Evolutionary conservation across 2,888 invertebrate genomes (phyloP).

Genomic region (Trachelus troglodyta): DNA sequence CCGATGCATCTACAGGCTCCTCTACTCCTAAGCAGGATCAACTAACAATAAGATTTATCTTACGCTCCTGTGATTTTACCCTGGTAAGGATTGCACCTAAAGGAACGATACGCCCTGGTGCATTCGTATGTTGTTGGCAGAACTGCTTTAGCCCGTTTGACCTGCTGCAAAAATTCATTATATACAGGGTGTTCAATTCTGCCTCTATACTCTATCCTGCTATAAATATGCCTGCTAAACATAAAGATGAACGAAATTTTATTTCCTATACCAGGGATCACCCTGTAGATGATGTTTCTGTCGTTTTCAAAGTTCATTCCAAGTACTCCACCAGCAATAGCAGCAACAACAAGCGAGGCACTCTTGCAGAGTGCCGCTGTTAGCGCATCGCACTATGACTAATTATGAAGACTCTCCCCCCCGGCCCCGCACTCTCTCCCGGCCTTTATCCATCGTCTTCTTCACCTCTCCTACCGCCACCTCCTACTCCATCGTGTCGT

Average conservation of each 20-base stretch:
- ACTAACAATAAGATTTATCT: not conserved
- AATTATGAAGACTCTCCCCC: constrained; percentile 47
- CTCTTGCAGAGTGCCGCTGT: constrained; percentile 66
- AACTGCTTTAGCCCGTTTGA: not conserved
- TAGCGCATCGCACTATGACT: constrained; percentile 66
- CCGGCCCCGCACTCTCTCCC: constrained; percentile 13
- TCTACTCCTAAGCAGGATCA: not conserved
- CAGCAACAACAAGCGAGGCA: constrained; percentile 34
- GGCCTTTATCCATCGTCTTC: constrained; percentile 6
- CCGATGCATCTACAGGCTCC: not conserved
- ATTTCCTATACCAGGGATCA: not conserved
- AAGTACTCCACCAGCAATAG: not conserved
- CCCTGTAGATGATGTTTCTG: not conserved
- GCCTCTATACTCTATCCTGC: not conserved
- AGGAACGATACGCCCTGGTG: not conserved
- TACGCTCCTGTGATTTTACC: not conserved
- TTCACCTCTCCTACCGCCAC: not conserved
- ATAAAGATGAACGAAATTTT: too few relatives aligned
- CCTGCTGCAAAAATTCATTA: not conserved
- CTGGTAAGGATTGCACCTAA: not conserved
- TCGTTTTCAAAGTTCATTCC: not conserved
- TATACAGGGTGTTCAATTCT: not conserved
- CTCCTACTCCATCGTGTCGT: not conserved
- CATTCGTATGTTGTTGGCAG: not conserved
- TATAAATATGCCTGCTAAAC: not conserved